Evolutionary conservation across 2,113 vertebrate species (phyloP), one percentile per base, ranked within the genome.

Genomic region (Myrmophylax atrothorax): DNA sequence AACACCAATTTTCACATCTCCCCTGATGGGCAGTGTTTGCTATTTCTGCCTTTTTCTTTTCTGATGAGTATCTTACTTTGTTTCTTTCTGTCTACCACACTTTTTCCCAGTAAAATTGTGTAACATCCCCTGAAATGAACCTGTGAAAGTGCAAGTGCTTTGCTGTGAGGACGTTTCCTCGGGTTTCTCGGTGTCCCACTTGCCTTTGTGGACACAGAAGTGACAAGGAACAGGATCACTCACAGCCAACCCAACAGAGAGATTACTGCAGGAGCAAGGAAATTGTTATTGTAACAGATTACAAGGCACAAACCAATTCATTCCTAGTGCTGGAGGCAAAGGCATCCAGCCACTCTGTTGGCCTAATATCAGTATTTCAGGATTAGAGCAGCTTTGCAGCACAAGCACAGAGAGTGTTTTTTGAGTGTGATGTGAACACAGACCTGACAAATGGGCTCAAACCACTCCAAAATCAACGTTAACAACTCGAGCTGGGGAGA

Each of bases 311-410:
- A 33, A 93, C 40, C 72, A 90, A 90, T 28, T 76, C 7, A 6
- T 55, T 93, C 23, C 60, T 13, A 60, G 66, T 7, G 84, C 91
- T 94, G 68, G 12, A 87, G 68, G 95, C 53, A 68, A 88, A 69
- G 47, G 35, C 15, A 74, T 91, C 81, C 70, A 90, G 76, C 69
- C 80, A 40, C 78, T 84, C 15, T 7, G 56, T 73, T 90, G 78
- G 85, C 60, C 79, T 81, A 29, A 64, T 63, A 90, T 82, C 90
- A 96, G 50, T 64, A 94, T 91, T 82, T 94, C 75, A 59, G 19
- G 25, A 50, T 55, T n/a, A 88, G 88, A 84, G 58, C 40, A 93
- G 84, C 78, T 85, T 66, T 66, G 49, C 69, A 84, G n/a, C 42
- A 73, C 37, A 38, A 72, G 76, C 17, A 40, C 22, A 29, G 31